Evolutionary conservation across 2,888 invertebrate species (phyloP), one percentile per base, ranked within the genome.

Genomic region (Drosophila percnosoma): DNA sequence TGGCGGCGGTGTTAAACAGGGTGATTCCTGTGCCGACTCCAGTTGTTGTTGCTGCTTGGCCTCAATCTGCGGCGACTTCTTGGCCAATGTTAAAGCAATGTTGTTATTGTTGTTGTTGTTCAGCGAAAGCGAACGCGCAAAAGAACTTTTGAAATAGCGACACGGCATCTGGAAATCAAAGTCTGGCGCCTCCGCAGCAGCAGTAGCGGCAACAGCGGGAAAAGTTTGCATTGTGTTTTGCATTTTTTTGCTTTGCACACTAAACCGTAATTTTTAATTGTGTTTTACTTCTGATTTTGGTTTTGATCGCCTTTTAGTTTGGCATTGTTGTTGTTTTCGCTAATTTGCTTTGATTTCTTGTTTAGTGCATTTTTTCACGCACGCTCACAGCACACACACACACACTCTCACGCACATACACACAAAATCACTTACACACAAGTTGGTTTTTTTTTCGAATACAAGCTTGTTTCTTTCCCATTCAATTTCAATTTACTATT

Each of bases 121-220:
- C 63, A 92, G 92, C 67, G 94, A 94, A 83, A 94, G 92, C 49
- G 94, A 94, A 65, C 94, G 93, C 53, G 94, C 94, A 90, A 94
- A 94, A 70, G 93, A 93, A 88, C 94, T 94, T 90, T 94, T 94
- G 85, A 94, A 94, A 80, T 93, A 93, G 73, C 94, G 93, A 42
- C 93, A 93, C 59, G 93, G 91, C 80, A 92, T 76, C 76, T 87
- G 91, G 75, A 93, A 92, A 88, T 93, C 93, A 77, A 93, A 93
- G 66, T 93, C 93, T 15, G 91, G 90, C 68, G 92, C 55, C 55
- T 55, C 55, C 27, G 38, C 55, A 55, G 55, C 55, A 27, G 85
- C 57, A 90, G 64, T 5, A 29, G 33, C 62, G 77, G 54, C 68
- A 42, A 78, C 70, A 24, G 64, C 53, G 36, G 78, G 57, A 55